These are phyloP conservation scores for Podargus strigoides DNA, from an alignment of 2,797 vertebrate species.

Conservation along the genomic window DNA sequence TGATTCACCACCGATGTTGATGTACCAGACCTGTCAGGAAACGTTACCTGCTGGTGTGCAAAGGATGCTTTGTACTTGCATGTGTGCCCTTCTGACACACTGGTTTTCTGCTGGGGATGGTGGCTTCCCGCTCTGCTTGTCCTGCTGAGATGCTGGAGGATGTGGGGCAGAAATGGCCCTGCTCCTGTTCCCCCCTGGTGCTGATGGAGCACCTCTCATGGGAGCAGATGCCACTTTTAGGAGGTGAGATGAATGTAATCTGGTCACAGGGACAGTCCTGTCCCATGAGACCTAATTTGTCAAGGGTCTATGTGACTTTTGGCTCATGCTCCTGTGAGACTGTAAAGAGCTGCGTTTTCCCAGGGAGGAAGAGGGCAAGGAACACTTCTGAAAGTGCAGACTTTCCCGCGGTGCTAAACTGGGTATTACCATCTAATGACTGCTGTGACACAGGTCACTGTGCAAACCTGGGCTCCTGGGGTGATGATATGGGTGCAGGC, in stretches of 20 bases:
- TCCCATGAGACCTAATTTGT: neutral
- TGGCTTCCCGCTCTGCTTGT: neutral
- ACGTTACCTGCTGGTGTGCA: neutral
- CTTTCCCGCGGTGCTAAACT: neutral
- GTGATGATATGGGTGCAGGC: neutral
- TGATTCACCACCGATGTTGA: neutral
- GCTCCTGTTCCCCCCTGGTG: neutral
- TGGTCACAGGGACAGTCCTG: neutral
- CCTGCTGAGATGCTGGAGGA: neutral
- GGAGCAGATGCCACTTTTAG: neutral
- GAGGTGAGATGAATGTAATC: rapidly evolving
- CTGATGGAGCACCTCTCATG: neutral
- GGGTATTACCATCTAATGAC: neutral
- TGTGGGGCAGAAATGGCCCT: neutral
- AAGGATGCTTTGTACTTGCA: neutral
- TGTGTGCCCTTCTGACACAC: neutral
- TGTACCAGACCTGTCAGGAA: neutral
- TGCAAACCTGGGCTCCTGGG: neutral
- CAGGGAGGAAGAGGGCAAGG: neutral
- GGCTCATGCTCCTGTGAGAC: neutral
- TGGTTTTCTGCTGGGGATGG: neutral
- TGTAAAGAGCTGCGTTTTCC: neutral
- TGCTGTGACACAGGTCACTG: neutral
- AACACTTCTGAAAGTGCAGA: neutral
- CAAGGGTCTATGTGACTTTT: neutral